These are phyloP conservation scores for Ceyx margarethae DNA, from an alignment of 2,113 vertebrate species.

Conservation along the genomic window DNA sequence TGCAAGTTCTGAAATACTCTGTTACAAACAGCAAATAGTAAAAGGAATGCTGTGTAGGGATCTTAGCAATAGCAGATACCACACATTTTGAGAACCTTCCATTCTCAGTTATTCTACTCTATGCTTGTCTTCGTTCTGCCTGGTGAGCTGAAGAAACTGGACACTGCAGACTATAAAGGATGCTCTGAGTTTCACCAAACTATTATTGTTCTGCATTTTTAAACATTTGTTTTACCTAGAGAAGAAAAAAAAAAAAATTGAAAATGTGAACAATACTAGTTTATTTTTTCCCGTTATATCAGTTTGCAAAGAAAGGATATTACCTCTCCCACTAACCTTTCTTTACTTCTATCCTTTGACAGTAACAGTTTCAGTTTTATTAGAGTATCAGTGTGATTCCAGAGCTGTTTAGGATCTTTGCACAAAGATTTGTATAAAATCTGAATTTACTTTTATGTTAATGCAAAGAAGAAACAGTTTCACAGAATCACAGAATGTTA, in stretches of 20 bases:
- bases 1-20: background rate
- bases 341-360: background rate
- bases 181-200: background rate
- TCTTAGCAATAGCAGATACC: background rate
- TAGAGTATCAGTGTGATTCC: background rate
- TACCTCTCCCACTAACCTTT: background rate
- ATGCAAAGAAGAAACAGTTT: background rate
- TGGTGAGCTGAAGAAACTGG: background rate
- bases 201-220: background rate
- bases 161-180: background rate
- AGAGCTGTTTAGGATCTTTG: constrained; percentile 9
- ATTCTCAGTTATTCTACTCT: background rate
- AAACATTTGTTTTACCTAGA: background rate
- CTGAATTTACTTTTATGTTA: constrained; percentile 53
- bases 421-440: constrained; percentile 40
- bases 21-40: background rate
- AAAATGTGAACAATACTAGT: background rate
- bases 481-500: too few species aligned
- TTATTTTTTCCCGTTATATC: background rate
- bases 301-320: background rate
- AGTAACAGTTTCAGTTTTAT: background rate
- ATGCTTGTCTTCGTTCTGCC: background rate
- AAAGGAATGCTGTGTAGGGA: background rate
- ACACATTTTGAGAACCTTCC: background rate
- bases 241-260: background rate